Evolutionary conservation across 1,140 invertebrate genomes (phyloP), one percentile per base, ranked within the genome.

Genomic region (Proctacanthus coquilletti): DNA sequence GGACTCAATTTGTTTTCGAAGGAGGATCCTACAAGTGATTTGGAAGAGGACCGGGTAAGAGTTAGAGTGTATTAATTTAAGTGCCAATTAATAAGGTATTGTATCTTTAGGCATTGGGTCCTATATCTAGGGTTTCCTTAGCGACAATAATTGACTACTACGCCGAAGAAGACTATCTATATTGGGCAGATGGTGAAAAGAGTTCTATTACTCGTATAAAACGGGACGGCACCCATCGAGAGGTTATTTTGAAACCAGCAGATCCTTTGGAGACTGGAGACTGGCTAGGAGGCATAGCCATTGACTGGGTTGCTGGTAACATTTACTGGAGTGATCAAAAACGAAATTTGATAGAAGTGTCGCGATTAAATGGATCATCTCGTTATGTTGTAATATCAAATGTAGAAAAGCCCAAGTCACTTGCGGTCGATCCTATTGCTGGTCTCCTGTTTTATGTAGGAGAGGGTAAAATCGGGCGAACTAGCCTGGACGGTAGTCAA

Each of bases 251-350:
- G 21, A 60, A 60, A 38, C 63, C 63, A 39, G 53, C 53, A 1
- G 63, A 61, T 33, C 40, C 45, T 36, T 64, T 73, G 32, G 71
- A 75, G 31, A 48, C 46, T 0, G 44, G 47, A 17, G 57, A 61
- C 30, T 61, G 57, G 55, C 31, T 56, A 5, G 58, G 58, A 1
- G 57, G 57, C 23, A 59, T 93, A 18, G 84, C 85, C 0, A 69
- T 91, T 17, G 88, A 93, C 60, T 89, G 84, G 83, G 68, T 84
- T 15, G 78, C 80, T 9, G 69, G 77, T 18, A 92, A 93, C 59
- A 67, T 95, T 21, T 94, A 91, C 56, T 93, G 87, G 87, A 79
- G 82, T 33, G 87, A 92, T 55, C 81, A 82, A 2, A 78, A 80
- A 15, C 75, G 86, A 4, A 80, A 82, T 53, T 70, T 85, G 6